Base-by-base conservation (phyloP, 23 tunicate genomes). In the Botrylloides violaceus region DNA sequence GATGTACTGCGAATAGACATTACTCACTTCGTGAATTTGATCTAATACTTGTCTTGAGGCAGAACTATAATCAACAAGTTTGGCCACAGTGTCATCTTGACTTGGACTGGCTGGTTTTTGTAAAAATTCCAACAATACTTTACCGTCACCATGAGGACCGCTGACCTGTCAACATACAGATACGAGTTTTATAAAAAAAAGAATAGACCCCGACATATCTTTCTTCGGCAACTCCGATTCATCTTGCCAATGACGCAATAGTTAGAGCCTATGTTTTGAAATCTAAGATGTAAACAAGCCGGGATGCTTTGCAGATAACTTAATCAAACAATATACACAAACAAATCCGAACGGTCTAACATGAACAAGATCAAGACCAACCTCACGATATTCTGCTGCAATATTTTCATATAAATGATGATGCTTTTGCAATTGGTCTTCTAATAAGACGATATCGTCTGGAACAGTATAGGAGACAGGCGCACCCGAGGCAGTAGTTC, bases 11-110 rank as follows among this genome's bases (percentile, higher is more conserved):
- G n/a, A n/a, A n/a, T n/a, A n/a, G n/a, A n/a, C n/a, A n/a, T n/a
- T n/a, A n/a, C n/a, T n/a, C n/a, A 90, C 97, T 72, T 90, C 88
- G 65, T 90, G 97, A 6, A 90, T 83, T 29, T 79, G 78, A 73
- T 90, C 97, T 47, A 90, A 68, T 3, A 90, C 97, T 79, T 90
- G 97, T 62, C 83, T 88, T 9, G 90, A 83, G 4, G 97, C 85
- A 9, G 76, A 57, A 65, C 79, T 90, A 73, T 90, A 90, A 66
- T 90, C 97, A 33, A 90, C 71, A 49, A 90, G 70, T 36, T 83
- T 72, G 15, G 80, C 61, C 39, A 90, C 49, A 20, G 80, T 77
- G 33, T 88, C 96, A 33, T 88, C 87, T 5, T 79, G 77, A 56
- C 88, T 81, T 1, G 87, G 80, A 70, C 75, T 65, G n/a, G 89